Percentiles rank a stretch among this genome's conserved stretches.
Conservation (phyloP, 2,113 vertebrate species). For the Oryzias woworae region DNA sequence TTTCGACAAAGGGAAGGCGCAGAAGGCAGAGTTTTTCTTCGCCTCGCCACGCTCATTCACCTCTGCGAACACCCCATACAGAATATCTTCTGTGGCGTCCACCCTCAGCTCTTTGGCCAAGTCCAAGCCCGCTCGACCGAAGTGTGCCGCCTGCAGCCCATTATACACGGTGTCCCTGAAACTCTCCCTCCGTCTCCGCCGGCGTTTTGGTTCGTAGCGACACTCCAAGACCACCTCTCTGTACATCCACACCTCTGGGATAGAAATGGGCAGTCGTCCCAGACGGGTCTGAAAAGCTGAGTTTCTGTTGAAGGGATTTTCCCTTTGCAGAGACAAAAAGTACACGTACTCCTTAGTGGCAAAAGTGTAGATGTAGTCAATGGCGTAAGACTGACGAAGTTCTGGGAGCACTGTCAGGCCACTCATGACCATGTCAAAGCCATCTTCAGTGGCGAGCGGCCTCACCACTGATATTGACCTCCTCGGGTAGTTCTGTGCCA, state of each 20-base stretch:
- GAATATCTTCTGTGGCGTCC: constrained; percentile 66
- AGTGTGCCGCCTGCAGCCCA: constrained; percentile 85
- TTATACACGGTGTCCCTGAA: constrained; percentile 77
- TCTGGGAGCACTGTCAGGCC: constrained; percentile 81
- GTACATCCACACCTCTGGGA: constrained; percentile 80
- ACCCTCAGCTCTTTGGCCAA: constrained; percentile 80
- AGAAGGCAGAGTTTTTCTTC: constrained; percentile 80
- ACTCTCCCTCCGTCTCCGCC: constrained; percentile 54
- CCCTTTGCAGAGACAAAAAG: constrained; percentile 86
- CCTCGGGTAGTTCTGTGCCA: constrained; percentile 77
- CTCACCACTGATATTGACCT: constrained; percentile 85
- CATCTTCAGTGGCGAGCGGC: constrained; percentile 80
- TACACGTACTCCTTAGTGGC: constrained; percentile 76
- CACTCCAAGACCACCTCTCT: constrained; percentile 90
- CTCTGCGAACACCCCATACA: constrained; percentile 85
- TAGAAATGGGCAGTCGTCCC: constrained; percentile 74
- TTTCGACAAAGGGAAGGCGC: constrained; percentile 81
- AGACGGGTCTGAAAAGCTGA: constrained; percentile 81
- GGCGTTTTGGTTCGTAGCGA: constrained; percentile 80
- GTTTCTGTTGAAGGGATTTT: constrained; percentile 31
- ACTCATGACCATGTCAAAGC: constrained; percentile 74
- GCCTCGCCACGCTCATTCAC: constrained; percentile 51
- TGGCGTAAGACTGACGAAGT: constrained; percentile 79
- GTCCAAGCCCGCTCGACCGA: constrained; percentile 69
- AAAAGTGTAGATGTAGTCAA: constrained; percentile 90